Evolutionary conservation across 2,888 invertebrate genomes (phyloP), one percentile per base, ranked within the genome.

Genomic region (Epsilonema sp.): DNA sequence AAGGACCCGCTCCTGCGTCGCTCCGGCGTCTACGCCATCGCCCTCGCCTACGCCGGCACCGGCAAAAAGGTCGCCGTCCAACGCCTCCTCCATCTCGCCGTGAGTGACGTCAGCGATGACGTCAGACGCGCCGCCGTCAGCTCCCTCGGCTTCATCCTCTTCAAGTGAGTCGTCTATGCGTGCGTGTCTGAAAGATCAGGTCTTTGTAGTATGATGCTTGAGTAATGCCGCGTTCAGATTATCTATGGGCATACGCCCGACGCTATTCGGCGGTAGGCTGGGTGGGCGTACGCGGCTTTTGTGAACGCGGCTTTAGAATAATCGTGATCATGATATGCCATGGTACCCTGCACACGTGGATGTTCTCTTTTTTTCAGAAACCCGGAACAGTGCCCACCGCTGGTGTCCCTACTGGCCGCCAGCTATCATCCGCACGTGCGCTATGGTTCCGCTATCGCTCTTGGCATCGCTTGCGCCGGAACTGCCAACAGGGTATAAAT

Each of bases 381-480:
- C 1, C 90, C 94, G 1, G 92, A 94, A 64, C 92, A 94, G 62
- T 74, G 73, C 61, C 92, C 94, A 2, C 86, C 86, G 54, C 90
- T 97, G 4, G 94, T 97, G 2, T 90, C 90, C 1, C 73, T 97
- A 19, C 70, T 97, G 52, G 89, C 94, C 0, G 97, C 97, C 67
- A 92, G 90, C 51, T 99, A 97, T 73, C 97, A 99, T 66, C 92
- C 94, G 1, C 92, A 97, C 65, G 94, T 97, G 1, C 78, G 97
- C 46, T 99, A 94, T 65, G 97, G 97, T 16, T 94, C 97, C 11
- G 97, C 94, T 5, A 89, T 99, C 86, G 97, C 97, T 2, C 56
- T 97, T 49, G 97, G 94, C 51, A 94, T 99, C 58, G 92, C 94
- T 0, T 99, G 94, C 67, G 92, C 94, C 39, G 97, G 94, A 13